Conservation (phyloP, 2,797 vertebrate genomes). For the Pelochelys cantorii region DNA sequence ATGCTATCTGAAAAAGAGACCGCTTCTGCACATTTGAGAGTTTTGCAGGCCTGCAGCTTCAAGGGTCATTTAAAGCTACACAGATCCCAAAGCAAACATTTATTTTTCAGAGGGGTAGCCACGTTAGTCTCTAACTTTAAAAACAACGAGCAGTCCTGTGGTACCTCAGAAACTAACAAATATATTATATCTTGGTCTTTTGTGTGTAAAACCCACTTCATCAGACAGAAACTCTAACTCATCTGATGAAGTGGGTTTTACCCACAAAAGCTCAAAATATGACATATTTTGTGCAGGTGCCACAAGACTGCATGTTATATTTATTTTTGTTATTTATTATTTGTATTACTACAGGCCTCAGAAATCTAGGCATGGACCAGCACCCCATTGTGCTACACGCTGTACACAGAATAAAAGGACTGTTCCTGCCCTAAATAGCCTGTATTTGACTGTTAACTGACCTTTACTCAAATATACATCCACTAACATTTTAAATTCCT, state of each 20-base stretch:
- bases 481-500: constrained; percentile 39
- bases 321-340: neutral
- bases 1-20: neutral
- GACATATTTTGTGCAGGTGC: no score
- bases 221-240: no score
- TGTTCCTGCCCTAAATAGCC: neutral
- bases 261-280: no score
- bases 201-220: no score
- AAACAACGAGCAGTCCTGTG: no score
- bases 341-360: neutral
- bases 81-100: neutral
- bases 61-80: neutral
- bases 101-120: no score
- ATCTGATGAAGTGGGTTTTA: no score
- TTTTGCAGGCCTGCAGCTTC: neutral
- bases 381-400: neutral
- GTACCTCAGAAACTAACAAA: no score
- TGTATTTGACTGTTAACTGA: neutral
- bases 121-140: no score
- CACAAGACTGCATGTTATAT: neutral
- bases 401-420: neutral
- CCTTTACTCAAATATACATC: neutral
- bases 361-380: neutral
- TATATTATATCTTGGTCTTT: no score
- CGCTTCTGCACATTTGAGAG: neutral